Evolutionary conservation across 1,140 invertebrate species (phyloP).

Genomic region (Archivesica marissinica): DNA sequence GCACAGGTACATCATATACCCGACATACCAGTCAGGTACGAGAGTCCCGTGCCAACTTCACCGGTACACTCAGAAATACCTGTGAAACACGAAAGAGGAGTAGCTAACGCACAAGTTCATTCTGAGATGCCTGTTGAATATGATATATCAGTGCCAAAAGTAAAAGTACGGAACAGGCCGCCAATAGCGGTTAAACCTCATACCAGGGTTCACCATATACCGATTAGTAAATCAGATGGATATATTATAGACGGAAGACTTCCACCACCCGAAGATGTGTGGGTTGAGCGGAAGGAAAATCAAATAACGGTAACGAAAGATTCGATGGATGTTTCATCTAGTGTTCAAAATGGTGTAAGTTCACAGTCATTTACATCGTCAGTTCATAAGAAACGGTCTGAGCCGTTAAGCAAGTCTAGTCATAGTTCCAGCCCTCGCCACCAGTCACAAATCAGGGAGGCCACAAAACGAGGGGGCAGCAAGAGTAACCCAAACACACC

Average conservation of each 20-base stretch:
- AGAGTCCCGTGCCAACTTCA: background rate
- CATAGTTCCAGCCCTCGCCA: conserved; percentile 24
- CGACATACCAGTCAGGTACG: conserved; percentile 15
- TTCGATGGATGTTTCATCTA: conserved; percentile 23
- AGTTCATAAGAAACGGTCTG: background rate
- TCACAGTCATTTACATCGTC: conserved; percentile 24
- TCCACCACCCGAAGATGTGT: conserved; percentile 35
- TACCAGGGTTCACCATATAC: conserved; percentile 53
- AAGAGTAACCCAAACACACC: conserved; percentile 45
- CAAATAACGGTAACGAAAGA: conserved; percentile 22
- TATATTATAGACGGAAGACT: conserved; percentile 58
- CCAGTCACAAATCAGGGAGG: background rate
- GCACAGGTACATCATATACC: background rate
- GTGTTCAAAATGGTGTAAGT: conserved; percentile 30
- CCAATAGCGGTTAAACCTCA: background rate
- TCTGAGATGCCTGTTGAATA: background rate
- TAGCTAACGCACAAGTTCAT: too few relatives aligned
- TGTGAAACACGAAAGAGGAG: too few relatives aligned
- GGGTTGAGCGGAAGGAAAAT: conserved; percentile 57
- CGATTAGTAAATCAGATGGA: conserved; percentile 78
- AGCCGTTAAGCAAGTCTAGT: background rate
- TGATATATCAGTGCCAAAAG: background rate
- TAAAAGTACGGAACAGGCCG: background rate
- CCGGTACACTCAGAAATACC: too few relatives aligned
- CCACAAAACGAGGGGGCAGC: background rate